Evolutionary conservation across 35 echinoderm and acorn worm genomes (phyloP), one percentile per base, ranked within the genome.

Genomic region (Eucidaris tribuloides): DNA sequence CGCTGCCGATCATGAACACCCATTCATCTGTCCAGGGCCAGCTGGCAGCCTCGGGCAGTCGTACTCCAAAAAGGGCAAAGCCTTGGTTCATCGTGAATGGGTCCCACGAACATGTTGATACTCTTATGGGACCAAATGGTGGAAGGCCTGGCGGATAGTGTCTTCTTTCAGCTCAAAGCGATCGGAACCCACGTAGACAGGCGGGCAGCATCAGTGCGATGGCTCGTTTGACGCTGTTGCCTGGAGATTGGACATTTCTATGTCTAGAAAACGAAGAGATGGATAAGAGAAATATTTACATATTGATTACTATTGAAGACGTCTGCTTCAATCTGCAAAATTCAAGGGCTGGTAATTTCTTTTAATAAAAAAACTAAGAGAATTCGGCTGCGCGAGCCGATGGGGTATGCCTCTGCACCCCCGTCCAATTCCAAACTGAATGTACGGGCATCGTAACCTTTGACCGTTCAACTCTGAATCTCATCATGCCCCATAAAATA

Each of bases 51-150:
- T 99, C 96, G 3, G 96, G 96, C 27, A 99, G 83, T 39, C 93
- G 90, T 56, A 93, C 93, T 55, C 93, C 96, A 3, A 99, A 90
- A 77, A 99, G 93, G 3, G 96, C 96, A 81, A 99, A 99, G 0
- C 96, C 96, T 37, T 99, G 96, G 40, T 99, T 99, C 96, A 99
- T 99, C 38, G 96, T 99, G 28, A 92, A 84, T 13, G 96, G 91
- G 63, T 99, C 96, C 96, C 96, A 99, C 11, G 96, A n/a, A 99
- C 90, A 99, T 90, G 65, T 99, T 99, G 66, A 99, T 99, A 60
- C 84, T 93, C 79, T 99, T 99, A 87, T 93, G 93, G 29, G 96
- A 91, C 19, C 96, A 99, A 99, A 3, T 90, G 96, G 27, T 86
- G 83, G 65, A 99, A 99, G 55, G 90, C 96, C 70, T 99, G 96